These are phyloP conservation scores for Actinemys pallida DNA, from an alignment of 2,113 vertebrate genomes.

Conservation along the genomic window DNA sequence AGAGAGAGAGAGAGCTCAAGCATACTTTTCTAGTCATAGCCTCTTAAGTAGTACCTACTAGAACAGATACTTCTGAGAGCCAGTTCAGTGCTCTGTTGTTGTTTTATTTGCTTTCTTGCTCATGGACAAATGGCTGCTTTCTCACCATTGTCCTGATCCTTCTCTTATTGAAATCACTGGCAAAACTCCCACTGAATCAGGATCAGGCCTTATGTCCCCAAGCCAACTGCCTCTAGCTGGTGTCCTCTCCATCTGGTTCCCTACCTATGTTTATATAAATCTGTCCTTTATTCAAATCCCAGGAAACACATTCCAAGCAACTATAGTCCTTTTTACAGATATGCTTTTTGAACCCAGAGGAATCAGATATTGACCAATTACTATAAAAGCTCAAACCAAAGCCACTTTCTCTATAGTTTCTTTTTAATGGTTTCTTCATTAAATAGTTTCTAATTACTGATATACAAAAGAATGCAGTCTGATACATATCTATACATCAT, in stretches of 20 bases:
- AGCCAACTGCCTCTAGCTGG: slow-evolving; percentile 35
- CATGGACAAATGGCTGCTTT: slow-evolving; percentile 46
- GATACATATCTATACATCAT: background rate
- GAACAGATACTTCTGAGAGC: slow-evolving; percentile 29
- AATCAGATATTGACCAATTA: rapidly evolving
- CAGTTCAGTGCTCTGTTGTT: background rate
- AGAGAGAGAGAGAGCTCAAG: background rate
- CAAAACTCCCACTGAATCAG: slow-evolving; percentile 28
- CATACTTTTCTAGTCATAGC: background rate
- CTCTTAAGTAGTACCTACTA: background rate
- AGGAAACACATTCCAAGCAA: background rate
- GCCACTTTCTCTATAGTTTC: background rate
- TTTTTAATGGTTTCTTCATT: background rate
- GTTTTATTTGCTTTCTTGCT: slow-evolving; percentile 28
- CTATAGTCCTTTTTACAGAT: slow-evolving; percentile 16
- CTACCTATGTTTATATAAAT: slow-evolving; percentile 57
- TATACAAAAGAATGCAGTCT: background rate
- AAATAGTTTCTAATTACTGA: background rate
- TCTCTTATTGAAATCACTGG: slow-evolving; percentile 16
- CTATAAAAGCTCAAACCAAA: slow-evolving; percentile 7
- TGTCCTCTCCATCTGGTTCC: slow-evolving; percentile 60
- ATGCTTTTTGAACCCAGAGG: background rate
- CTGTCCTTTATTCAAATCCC: slow-evolving; percentile 41
- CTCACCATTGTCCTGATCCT: slow-evolving; percentile 44
- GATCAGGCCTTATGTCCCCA: slow-evolving; percentile 27